Evolutionary conservation across 1,140 invertebrate genomes (phyloP).

Genomic region (Pseudomyrmex pallidus): DNA sequence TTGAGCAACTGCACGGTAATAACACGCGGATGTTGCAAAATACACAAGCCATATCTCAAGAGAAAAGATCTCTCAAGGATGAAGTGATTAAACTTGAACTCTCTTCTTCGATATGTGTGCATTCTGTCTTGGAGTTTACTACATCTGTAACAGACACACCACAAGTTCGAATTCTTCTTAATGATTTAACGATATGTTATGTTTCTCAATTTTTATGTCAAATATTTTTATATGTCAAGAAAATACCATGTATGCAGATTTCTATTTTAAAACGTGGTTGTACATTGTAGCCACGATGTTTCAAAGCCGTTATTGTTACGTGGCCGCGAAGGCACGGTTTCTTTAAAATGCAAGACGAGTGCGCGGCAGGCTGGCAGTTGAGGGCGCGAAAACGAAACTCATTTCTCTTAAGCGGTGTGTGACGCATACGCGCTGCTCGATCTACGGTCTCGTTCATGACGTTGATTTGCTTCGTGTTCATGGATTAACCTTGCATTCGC

Average conservation of each 20-base stretch:
- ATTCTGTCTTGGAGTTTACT: not conserved
- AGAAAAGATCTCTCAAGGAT: conserved; percentile 41
- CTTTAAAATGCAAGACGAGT: conserved; percentile 36
- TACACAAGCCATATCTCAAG: not conserved
- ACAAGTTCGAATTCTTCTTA: not conserved
- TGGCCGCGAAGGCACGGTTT: conserved; percentile 7
- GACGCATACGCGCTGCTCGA: conserved; percentile 40
- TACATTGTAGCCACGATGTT: not conserved
- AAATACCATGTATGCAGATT: no score
- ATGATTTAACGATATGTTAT: not conserved
- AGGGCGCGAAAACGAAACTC: conserved; percentile 59
- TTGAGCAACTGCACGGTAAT: conserved; percentile 66
- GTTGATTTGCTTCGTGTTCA: conserved; percentile 62
- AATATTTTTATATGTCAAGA: not conserved
- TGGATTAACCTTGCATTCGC: conserved; percentile 39
- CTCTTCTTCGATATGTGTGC: not conserved
- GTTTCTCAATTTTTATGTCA: not conserved
- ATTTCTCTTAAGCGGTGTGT: conserved; percentile 52
- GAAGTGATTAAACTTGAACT: conserved; percentile 35
- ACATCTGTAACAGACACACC: not conserved
- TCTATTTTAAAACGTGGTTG: not conserved
- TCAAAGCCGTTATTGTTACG: conserved; percentile 33
- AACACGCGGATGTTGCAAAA: conserved; percentile 47
- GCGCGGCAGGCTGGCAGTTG: conserved; percentile 2
- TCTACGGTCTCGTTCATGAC: conserved; percentile 50